Evolutionary conservation across 2,113 vertebrate genomes (phyloP).

Genomic region (Menura novaehollandiae): DNA sequence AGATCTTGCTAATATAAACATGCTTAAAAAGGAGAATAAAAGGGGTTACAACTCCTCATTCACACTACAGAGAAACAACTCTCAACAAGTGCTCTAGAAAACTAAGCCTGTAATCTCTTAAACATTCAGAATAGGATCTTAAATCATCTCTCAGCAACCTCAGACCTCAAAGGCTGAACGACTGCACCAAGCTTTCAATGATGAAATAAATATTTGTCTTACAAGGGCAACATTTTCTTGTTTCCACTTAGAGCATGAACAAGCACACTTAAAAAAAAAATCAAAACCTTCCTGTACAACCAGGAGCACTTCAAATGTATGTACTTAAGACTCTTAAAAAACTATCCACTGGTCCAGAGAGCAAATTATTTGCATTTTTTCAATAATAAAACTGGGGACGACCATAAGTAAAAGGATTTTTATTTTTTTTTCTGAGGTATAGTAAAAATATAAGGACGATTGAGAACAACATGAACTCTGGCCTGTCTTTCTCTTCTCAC

Average conservation of each 20-base stretch:
- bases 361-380: background rate
- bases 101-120: background rate
- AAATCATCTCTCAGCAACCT: background rate
- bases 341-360: background rate
- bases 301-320: background rate
- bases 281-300: background rate
- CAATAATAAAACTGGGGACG: background rate
- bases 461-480: background rate
- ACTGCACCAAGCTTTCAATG: background rate
- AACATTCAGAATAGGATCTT: background rate
- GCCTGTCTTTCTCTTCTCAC: background rate
- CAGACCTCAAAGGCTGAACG: background rate
- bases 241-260: background rate
- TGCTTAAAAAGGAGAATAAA: background rate
- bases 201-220: background rate
- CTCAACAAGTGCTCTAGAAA: background rate
- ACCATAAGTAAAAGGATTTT: background rate
- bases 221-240: background rate
- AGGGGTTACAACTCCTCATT: background rate
- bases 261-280: background rate
- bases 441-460: background rate
- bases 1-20: background rate
- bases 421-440: background rate
- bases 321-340: background rate
- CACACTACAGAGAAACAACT: background rate